Base-by-base conservation (phyloP, 1,140 invertebrate genomes). In the Pygmarrhopalites habei region DNA sequence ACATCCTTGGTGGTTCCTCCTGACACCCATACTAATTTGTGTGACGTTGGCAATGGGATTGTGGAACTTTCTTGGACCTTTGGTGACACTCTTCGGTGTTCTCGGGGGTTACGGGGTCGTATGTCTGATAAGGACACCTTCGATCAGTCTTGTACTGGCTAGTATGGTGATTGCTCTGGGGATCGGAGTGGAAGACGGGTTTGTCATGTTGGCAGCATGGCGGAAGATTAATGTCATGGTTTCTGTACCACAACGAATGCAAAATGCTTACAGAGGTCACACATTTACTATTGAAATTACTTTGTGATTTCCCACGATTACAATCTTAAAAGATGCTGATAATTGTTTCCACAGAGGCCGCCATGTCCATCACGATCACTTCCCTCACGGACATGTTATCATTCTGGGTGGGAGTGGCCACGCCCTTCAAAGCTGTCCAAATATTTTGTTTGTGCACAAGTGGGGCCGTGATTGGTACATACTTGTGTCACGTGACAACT, bases 311-410 rank as follows among this genome's bases (percentile, higher is more conserved):
- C 14, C 25, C 23, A 25, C n/a, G 7, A 23, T 1, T 23, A 47
- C 26, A 19, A 19, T 47, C 5, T 47, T 7, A 1, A 47, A 12
- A 25, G 3, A n/a, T n/a, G n/a, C n/a, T n/a, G n/a, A n/a, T n/a
- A n/a, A n/a, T n/a, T n/a, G n/a, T n/a, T n/a, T n/a, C n/a, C n/a
- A 2, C 17, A n/a, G n/a, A n/a, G 17, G 39, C 23, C 23, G 94
- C 93, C 0, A 92, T 97, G 15, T 97, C 94, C 2, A 95, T 98
- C 60, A 97, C 94, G 29, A 96, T 98, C 65, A 98, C 95, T 1
- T 96, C 94, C 0, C 79, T 98, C 19, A 98, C 95, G 0, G 93
- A 98, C 75, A 89, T 95, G 80, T 84, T 97, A 63, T 94, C 91
- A 21, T 96, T 98, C 77, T 91, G 88, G 75, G 95, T 98, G 58